Conservation (phyloP, 35 echinoderm and acorn worm genomes). For the Heliocidaris tuberculata region DNA sequence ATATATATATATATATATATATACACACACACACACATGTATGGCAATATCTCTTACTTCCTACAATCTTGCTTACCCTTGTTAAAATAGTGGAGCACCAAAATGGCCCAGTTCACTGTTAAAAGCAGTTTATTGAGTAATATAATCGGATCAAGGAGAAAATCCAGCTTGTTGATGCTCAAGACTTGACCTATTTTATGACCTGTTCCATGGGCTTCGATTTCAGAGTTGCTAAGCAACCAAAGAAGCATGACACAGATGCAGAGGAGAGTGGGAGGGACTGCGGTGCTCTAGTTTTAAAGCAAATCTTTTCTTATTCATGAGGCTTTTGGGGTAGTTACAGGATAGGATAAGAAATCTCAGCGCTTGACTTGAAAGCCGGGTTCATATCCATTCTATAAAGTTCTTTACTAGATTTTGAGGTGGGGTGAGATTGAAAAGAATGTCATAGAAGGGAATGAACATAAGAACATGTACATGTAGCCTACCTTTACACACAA, state of each 20-base stretch:
- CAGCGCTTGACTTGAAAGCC: too few relatives aligned
- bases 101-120: background rate
- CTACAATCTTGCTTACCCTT: background rate
- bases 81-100: background rate
- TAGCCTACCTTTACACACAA: too few relatives aligned
- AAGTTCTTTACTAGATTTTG: too few relatives aligned
- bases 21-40: too few relatives aligned
- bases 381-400: too few relatives aligned
- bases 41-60: background rate
- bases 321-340: background rate
- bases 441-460: too few relatives aligned
- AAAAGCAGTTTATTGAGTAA: background rate
- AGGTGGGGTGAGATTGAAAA: too few relatives aligned
- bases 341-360: too few relatives aligned
- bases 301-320: background rate
- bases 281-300: background rate
- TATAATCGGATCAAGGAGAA: background rate
- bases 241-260: background rate
- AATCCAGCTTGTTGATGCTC: background rate
- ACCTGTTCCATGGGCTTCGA: background rate
- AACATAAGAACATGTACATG: too few relatives aligned
- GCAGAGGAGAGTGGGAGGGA: background rate
- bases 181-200: conserved; percentile 12
- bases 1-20: too few relatives aligned
- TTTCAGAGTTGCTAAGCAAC: background rate